phyloP scores from a whole-genome alignment of 1,140 invertebrate species.

The Diorhabda elongata region DNA sequence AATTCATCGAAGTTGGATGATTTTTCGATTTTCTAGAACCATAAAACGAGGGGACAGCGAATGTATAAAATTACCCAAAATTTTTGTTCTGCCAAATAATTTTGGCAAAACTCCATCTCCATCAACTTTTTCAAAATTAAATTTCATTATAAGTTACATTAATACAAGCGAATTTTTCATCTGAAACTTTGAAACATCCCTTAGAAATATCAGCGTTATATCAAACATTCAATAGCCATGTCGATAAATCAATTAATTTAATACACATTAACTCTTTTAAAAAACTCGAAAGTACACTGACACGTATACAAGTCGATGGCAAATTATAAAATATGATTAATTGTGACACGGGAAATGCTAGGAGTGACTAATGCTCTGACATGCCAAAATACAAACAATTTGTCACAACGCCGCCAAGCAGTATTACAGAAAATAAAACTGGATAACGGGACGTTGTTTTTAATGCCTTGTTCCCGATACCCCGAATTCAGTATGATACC shows the following conservation, averaged over 20 bases:
- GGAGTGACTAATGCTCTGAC: slow-evolving; percentile 18
- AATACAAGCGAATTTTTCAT: too few relatives aligned
- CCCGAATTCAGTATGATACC: slow-evolving; percentile 18
- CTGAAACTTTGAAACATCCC: too few relatives aligned
- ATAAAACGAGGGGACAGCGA: too few relatives aligned
- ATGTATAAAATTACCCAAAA: too few relatives aligned
- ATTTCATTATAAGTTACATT: too few relatives aligned
- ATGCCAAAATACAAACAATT: slow-evolving; percentile 17
- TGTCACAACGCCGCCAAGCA: slow-evolving; percentile 16
- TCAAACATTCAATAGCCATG: neutral
- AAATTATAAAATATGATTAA: slow-evolving; percentile 19
- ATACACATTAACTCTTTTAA: slow-evolving; percentile 3
- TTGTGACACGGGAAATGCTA: slow-evolving; percentile 9
- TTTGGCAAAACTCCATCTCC: too few relatives aligned
- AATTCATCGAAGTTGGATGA: too few relatives aligned
- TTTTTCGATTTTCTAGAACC: too few relatives aligned
- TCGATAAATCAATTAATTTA: neutral
- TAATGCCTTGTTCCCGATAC: slow-evolving; percentile 16
- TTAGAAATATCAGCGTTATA: too few relatives aligned
- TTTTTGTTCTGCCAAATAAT: too few relatives aligned
- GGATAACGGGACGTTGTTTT: slow-evolving; percentile 17
- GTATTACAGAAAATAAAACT: slow-evolving; percentile 18
- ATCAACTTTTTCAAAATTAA: too few relatives aligned
- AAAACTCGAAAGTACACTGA: neutral
- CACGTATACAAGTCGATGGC: neutral